These are phyloP conservation scores for Lysiphlebus fabarum DNA, from an alignment of 1,140 invertebrate genomes.

Conservation along the genomic window DNA sequence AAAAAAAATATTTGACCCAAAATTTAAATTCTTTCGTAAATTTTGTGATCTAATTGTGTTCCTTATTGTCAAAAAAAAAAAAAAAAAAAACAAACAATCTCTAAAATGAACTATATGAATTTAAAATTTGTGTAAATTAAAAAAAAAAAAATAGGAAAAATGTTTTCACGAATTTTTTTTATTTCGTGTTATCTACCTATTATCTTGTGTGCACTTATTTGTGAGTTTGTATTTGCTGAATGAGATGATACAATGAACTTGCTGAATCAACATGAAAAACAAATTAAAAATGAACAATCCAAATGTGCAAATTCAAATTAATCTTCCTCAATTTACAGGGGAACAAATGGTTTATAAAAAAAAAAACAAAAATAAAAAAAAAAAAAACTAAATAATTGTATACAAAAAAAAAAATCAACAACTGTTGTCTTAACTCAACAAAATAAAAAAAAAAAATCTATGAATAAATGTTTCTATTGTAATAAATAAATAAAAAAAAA, in stretches of 20 bases:
- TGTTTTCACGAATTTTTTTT: constrained; percentile 16
- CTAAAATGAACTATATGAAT: no score
- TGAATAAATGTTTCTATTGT: constrained; percentile 51
- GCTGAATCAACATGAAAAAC: constrained; percentile 4
- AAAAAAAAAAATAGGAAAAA: background rate
- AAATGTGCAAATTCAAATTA: constrained; percentile 29
- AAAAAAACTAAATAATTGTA: constrained; percentile 26
- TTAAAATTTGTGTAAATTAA: no score
- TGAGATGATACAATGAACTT: constrained; percentile 8
- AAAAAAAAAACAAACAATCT: no score
- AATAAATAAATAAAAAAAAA: constrained; percentile 18
- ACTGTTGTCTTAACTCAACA: constrained; percentile 39
- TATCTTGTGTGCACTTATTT: constrained; percentile 47
- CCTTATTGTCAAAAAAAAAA: no score
- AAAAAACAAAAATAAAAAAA: background rate
- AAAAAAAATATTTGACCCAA: no score
- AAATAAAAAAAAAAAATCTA: constrained; percentile 32
- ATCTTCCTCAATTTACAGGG: constrained; percentile 28
- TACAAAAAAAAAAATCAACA: constrained; percentile 32
- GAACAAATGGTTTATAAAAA: constrained; percentile 16
- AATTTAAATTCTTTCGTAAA: no score
- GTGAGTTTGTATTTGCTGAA: constrained; percentile 26
- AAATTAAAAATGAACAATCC: constrained; percentile 19
- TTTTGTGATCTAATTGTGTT: no score
- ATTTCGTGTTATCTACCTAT: constrained; percentile 34